Conservation (phyloP, 1,140 invertebrate species). For the Lerema accius region DNA sequence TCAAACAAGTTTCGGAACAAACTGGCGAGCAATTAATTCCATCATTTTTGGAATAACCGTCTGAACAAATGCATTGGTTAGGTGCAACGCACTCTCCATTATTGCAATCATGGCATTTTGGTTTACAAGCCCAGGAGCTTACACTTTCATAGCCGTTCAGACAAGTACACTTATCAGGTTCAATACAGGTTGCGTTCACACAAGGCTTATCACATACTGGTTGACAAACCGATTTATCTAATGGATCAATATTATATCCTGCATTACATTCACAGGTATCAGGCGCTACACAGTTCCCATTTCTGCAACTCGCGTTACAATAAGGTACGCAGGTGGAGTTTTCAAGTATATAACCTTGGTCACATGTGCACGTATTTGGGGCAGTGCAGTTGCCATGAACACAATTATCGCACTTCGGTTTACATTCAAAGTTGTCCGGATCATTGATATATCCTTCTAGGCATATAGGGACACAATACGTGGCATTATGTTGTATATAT, state of each 20-base stretch:
- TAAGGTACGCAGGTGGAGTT: conserved; percentile 28
- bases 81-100: conserved; percentile 82
- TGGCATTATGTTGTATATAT: conserved; percentile 26
- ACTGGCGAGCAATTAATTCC: conserved; percentile 63
- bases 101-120: conserved; percentile 65
- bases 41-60: conserved; percentile 45
- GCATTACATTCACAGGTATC: conserved; percentile 45
- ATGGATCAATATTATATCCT: conserved; percentile 41
- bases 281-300: conserved; percentile 35
- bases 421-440: conserved; percentile 28
- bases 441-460: neutral
- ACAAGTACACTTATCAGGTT: conserved; percentile 50
- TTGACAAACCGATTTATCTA: conserved; percentile 33
- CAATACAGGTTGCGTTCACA: conserved; percentile 46
- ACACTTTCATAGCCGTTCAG: conserved; percentile 51
- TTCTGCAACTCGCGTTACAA: conserved; percentile 34
- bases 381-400: conserved; percentile 50
- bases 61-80: conserved; percentile 68
- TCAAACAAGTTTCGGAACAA: conserved; percentile 71
- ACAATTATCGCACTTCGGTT: conserved; percentile 67
- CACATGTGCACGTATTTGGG: conserved; percentile 29
- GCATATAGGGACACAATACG: conserved; percentile 32
- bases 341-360: conserved; percentile 16
- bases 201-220: conserved; percentile 63
- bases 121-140: conserved; percentile 47